Conservation (phyloP, 2,113 vertebrate species). For the Eulemur macaco region DNA sequence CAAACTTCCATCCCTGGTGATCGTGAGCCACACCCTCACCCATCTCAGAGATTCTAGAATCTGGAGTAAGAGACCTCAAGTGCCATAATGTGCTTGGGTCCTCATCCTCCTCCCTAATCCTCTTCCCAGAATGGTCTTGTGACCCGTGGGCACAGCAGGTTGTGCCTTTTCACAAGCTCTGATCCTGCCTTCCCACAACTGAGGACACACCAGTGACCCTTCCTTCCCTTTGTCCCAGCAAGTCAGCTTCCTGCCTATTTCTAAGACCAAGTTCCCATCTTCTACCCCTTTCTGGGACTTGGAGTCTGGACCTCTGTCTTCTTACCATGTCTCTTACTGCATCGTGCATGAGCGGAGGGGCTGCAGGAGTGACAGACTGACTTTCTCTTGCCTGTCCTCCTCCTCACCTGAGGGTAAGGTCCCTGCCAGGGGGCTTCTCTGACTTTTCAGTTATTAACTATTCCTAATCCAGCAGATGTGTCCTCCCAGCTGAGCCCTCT, state of each 20-base stretch:
- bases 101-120: not conserved
- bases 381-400: not conserved
- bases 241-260: not conserved
- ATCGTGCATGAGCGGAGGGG: not conserved
- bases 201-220: not conserved
- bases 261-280: not conserved
- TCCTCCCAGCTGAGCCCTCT: not conserved
- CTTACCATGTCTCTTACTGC: not conserved
- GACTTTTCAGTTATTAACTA: not conserved
- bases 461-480: not conserved
- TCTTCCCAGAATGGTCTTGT: not conserved
- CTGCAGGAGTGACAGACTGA: too few relatives aligned
- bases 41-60: not conserved
- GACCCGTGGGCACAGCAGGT: not conserved
- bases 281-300: not conserved
- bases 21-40: not conserved
- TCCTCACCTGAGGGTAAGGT: not conserved
- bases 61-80: not conserved
- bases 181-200: not conserved
- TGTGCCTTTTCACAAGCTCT: not conserved
- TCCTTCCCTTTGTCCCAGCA: not conserved
- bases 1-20: not conserved
- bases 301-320: not conserved
- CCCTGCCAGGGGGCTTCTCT: not conserved
- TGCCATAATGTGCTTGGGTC: not conserved